These are phyloP conservation scores for Crypturellus undulatus DNA, from an alignment of 2,113 vertebrate species.

Conservation along the genomic window DNA sequence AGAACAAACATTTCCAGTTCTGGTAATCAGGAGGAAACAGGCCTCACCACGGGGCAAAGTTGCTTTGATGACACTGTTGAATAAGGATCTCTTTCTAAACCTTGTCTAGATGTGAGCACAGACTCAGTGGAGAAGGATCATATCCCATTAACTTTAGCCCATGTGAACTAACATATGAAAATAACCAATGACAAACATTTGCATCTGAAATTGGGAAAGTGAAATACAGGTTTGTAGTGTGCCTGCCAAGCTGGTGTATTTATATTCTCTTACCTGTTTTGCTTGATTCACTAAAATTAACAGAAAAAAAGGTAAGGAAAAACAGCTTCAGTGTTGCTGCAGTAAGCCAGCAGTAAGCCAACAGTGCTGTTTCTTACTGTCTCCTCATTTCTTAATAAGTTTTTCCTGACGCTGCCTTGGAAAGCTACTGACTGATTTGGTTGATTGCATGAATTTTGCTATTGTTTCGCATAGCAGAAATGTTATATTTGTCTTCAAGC, in stretches of 20 bases:
- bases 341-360: neutral
- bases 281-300: neutral
- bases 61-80: neutral
- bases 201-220: neutral
- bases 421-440: constrained; percentile 14
- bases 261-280: neutral
- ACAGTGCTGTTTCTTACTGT: neutral
- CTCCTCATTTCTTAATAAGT: neutral
- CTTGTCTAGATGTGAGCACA: neutral
- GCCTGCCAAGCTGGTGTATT: neutral
- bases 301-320: neutral
- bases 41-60: neutral
- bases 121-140: neutral
- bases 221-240: neutral
- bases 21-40: neutral
- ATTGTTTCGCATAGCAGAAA: constrained; percentile 19
- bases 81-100: neutral
- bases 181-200: neutral
- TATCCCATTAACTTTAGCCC: neutral
- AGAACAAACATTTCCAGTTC: neutral
- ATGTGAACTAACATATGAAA: neutral
- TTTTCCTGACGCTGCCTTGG: neutral
- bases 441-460: neutral
- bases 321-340: neutral
- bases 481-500: constrained; percentile 44